These are phyloP conservation scores for Apis florea DNA, from an alignment of 1,140 invertebrate genomes.

Conservation along the genomic window DNA sequence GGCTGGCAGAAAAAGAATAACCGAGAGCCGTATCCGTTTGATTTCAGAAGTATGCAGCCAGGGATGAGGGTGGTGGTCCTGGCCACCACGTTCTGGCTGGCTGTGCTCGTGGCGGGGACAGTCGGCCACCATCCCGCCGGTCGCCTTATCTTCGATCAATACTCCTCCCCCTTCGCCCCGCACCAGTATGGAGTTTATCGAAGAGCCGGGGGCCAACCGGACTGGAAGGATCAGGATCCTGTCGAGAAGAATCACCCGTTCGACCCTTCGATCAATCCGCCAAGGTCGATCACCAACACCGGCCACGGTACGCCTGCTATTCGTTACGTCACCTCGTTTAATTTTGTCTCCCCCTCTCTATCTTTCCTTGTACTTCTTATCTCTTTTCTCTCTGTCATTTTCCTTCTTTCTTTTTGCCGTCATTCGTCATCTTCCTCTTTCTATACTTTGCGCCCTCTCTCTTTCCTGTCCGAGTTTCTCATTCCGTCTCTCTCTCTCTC, in stretches of 20 bases:
- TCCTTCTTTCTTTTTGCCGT: too few relatives aligned
- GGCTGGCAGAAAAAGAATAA: neutral
- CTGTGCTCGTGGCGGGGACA: conserved; percentile 63
- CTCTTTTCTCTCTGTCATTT: too few relatives aligned
- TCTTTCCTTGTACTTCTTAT: neutral
- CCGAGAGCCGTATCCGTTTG: conserved; percentile 64
- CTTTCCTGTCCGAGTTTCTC: too few relatives aligned
- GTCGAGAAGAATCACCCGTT: conserved; percentile 45
- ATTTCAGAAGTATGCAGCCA: conserved; percentile 75
- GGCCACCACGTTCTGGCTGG: conserved; percentile 73
- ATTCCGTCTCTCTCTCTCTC: too few relatives aligned
- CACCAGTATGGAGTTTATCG: conserved; percentile 59
- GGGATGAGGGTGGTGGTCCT: conserved; percentile 73
- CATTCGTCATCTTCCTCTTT: too few relatives aligned
- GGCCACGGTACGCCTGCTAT: conserved; percentile 21
- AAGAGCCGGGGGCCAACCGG: conserved; percentile 26
- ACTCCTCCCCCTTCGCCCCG: conserved; percentile 72
- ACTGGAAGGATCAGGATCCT: conserved; percentile 48
- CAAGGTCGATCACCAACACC: conserved; percentile 31
- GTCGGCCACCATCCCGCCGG: conserved; percentile 57
- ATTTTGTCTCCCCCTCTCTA: conserved; percentile 37
- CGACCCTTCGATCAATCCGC: conserved; percentile 48
- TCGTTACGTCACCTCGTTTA: conserved; percentile 50
- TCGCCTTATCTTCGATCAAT: conserved; percentile 75
- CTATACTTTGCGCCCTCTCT: too few relatives aligned